Evolutionary conservation across 1,140 invertebrate species (phyloP).

Genomic region (Euwallacea fornicatus): DNA sequence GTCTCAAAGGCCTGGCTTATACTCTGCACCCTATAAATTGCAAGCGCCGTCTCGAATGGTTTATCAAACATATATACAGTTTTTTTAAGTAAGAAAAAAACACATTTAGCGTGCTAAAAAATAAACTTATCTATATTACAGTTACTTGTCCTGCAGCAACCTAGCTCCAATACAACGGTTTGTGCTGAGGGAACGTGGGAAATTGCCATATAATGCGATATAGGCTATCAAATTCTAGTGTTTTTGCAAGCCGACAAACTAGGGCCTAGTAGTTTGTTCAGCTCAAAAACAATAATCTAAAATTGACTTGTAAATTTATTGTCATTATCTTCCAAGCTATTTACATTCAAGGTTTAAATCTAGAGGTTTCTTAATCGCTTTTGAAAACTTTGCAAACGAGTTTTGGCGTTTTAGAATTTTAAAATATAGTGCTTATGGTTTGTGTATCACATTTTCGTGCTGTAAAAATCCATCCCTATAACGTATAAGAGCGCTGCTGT

Average conservation of each 20-base stretch:
- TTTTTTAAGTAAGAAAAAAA: too few species aligned
- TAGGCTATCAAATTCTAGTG: background rate
- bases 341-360: conserved; percentile 14
- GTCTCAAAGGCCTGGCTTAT: background rate
- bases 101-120: too few species aligned
- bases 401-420: too few species aligned
- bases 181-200: too few species aligned
- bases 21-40: background rate
- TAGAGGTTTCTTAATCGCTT: background rate
- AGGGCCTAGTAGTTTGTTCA: conserved; percentile 13
- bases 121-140: background rate
- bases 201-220: too few species aligned
- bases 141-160: background rate
- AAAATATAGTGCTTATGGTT: too few species aligned
- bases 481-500: background rate
- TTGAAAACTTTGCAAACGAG: too few species aligned
- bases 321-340: conserved; percentile 20
- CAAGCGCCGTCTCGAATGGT: background rate
- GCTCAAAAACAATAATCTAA: background rate
- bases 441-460: background rate
- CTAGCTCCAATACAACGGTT: background rate
- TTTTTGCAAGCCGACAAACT: conserved; percentile 1
- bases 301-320: conserved; percentile 36
- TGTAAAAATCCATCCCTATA: background rate
- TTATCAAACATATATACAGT: too few species aligned